A percentile compares a stretch with the other conserved stretches of the same genome.
Evolutionary conservation across 2,888 invertebrate genomes (phyloP).

Genomic region (Dioctria rufipes): DNA sequence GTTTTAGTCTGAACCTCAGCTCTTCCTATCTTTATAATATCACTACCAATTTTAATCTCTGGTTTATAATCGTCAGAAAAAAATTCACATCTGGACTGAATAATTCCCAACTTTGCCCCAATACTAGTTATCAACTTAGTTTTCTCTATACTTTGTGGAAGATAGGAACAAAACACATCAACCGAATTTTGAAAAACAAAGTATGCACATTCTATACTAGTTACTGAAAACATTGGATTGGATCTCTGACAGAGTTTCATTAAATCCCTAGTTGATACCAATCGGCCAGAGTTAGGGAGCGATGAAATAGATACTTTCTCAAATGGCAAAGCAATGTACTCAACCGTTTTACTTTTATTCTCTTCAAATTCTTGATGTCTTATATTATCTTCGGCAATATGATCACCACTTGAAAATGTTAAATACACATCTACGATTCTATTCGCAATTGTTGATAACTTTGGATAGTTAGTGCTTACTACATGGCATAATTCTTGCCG

Average conservation of each 20-base stretch:
- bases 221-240: constrained; percentile 80
- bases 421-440: constrained; percentile 88
- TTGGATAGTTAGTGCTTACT: constrained; percentile 79
- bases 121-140: constrained; percentile 81
- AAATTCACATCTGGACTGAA: constrained; percentile 85
- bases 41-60: constrained; percentile 74
- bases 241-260: constrained; percentile 92
- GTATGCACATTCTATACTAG: constrained; percentile 74
- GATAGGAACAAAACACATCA: constrained; percentile 90
- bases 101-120: constrained; percentile 85
- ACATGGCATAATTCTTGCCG: constrained; percentile 82
- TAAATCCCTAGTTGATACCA: constrained; percentile 89
- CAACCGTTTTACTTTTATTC: constrained; percentile 56
- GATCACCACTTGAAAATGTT: constrained; percentile 82
- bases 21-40: constrained; percentile 80
- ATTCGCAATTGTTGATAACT: constrained; percentile 80
- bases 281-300: constrained; percentile 73
- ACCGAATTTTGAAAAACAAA: constrained; percentile 86
- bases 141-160: constrained; percentile 78
- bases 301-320: constrained; percentile 64
- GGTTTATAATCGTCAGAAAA: constrained; percentile 87
- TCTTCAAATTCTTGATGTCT: constrained; percentile 15
- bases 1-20: constrained; percentile 71
- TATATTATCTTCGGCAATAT: constrained; percentile 64
- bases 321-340: constrained; percentile 66